Evolutionary conservation across 1,140 invertebrate species (phyloP), one percentile per base, ranked within the genome.

Genomic region (Halictus rubicundus): DNA sequence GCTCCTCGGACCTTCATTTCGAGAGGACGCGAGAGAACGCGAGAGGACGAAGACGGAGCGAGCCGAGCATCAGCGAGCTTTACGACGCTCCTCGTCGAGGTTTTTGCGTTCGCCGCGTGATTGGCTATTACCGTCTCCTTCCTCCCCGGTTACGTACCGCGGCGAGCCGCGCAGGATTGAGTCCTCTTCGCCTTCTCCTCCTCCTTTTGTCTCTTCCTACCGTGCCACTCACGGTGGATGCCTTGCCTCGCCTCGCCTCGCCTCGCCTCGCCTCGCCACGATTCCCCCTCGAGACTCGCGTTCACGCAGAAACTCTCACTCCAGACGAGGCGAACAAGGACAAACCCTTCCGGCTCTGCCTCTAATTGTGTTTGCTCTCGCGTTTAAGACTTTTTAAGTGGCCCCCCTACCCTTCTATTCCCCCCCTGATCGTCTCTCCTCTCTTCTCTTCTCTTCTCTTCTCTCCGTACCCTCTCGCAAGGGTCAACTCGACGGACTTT

Each of bases 51-150:
- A 52, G 61, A 65, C n/a, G 60, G 37, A 32, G 27, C 37, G 68
- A 65, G 57, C 23, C 60, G 69, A 64, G 78, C 75, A 87, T 86
- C 84, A 72, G 59, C 81, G 72, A 79, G 87, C 86, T 93, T 92
- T 92, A 91, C 91, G 90, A 92, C 65, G 81, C 84, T 77, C 73
- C 82, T 87, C 78, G 79, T 90, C 81, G 78, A 78, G 87, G 88
- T 92, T 92, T 92, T 93, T 93, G 89, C 88, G 80, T 86, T 82
- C 83, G 73, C 80, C 88, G 83, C 84, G 85, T 93, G 92, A 92
- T 93, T 93, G 92, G 91, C 92, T 91, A 92, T 92, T 92, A 92
- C 75, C 88, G 86, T 89, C 88, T 91, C 86, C 84, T 89, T 90
- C 88, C 83, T 87, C 78, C 83, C 88, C 84, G 80, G 85, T 88